Conservation (phyloP, 2,797 vertebrate genomes). For the Spea hammondii region DNA sequence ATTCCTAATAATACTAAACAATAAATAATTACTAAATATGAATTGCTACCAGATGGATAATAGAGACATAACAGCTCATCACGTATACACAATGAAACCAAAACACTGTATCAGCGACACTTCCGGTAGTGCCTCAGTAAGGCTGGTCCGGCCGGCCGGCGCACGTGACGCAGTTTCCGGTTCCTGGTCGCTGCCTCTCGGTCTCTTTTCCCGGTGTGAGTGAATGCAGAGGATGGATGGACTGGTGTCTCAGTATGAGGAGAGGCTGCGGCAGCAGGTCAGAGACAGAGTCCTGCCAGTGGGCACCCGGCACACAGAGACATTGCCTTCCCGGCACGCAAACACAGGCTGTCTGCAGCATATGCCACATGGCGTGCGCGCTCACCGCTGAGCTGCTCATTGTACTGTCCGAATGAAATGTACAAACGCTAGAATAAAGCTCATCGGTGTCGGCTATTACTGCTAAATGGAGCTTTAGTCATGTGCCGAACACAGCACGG, state of each 20-base stretch:
- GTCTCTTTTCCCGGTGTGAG: conserved; percentile 14
- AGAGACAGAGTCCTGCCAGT: conserved; percentile 37
- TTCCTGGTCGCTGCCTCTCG: not conserved
- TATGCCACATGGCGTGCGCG: too few relatives aligned
- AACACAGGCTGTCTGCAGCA: not conserved
- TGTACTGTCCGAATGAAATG: too few relatives aligned
- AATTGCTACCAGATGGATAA: too few relatives aligned
- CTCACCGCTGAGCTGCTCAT: too few relatives aligned
- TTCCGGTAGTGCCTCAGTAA: not conserved
- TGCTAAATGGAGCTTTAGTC: too few relatives aligned
- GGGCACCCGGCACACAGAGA: not conserved
- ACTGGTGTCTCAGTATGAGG: conserved; percentile 65
- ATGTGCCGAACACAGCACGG: too few relatives aligned
- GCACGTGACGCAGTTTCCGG: conserved; percentile 17
- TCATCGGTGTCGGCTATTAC: too few relatives aligned
- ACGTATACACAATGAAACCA: too few relatives aligned
- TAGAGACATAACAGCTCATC: too few relatives aligned
- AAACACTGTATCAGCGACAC: not conserved
- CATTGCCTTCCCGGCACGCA: not conserved
- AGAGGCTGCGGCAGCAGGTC: conserved; percentile 82
- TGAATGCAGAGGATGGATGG: conserved; percentile 71
- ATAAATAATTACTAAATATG: too few relatives aligned
- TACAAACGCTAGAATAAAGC: too few relatives aligned
- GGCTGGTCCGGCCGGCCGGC: not conserved
- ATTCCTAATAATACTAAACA: too few relatives aligned